Conservation (phyloP, 1,140 invertebrate species). For the Pteromalus puparum region DNA sequence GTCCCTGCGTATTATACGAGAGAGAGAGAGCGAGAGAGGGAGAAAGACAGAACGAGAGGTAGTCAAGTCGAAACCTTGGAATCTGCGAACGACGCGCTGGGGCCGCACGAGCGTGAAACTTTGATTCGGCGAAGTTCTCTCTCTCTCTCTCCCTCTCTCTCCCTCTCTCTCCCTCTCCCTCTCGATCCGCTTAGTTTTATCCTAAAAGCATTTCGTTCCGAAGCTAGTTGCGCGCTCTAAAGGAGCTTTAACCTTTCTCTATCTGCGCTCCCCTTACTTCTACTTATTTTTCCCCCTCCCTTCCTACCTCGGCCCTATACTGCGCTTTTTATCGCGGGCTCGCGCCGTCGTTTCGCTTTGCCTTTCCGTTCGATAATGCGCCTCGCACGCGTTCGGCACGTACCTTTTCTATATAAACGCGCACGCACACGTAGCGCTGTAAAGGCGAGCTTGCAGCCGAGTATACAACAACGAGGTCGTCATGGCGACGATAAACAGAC, state of each 20-base stretch:
- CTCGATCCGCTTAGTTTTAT: constrained; percentile 49
- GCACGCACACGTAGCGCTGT: neutral
- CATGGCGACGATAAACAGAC: constrained; percentile 47
- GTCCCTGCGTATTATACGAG: neutral
- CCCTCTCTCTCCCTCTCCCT: neutral
- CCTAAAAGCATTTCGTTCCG: constrained; percentile 48
- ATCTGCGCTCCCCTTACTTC: neutral
- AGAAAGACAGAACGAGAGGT: neutral
- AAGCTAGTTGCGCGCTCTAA: constrained; percentile 31
- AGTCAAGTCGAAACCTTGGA: constrained; percentile 3
- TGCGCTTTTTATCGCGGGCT: constrained; percentile 18
- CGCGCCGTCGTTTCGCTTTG: constrained; percentile 10
- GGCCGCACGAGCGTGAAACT: constrained; percentile 25
- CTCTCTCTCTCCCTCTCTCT: neutral
- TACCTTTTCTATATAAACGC: neutral
- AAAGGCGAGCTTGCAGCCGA: neutral
- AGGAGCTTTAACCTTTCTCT: constrained; percentile 33
- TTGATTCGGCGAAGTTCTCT: neutral
- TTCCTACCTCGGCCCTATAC: neutral
- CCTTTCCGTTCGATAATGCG: constrained; percentile 41
- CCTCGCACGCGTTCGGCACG: constrained; percentile 8
- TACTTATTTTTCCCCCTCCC: constrained; percentile 14
- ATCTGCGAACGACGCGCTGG: constrained; percentile 1
- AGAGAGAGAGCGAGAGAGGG: neutral
- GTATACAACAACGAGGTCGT: constrained; percentile 18